These are phyloP conservation scores for Drosophila nigricruria DNA, from an alignment of 2,888 invertebrate species.

Conservation along the genomic window DNA sequence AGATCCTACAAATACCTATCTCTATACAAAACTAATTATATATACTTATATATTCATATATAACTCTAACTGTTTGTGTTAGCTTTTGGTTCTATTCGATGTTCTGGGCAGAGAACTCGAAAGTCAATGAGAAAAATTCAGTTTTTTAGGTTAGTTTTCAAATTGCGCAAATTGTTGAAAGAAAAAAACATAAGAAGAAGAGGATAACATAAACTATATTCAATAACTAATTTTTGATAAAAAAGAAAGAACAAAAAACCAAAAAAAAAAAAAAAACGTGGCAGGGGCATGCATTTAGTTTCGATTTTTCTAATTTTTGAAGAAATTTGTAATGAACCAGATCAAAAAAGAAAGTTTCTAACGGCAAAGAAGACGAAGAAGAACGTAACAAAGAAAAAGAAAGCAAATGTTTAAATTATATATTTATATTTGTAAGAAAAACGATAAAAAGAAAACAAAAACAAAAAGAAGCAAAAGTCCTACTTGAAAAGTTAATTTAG, in stretches of 20 bases:
- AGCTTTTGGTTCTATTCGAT: slow-evolving; percentile 14
- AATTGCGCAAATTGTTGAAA: slow-evolving; percentile 75
- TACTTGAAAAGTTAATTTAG: slow-evolving; percentile 65
- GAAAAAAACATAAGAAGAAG: slow-evolving; percentile 30
- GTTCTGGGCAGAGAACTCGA: slow-evolving; percentile 37
- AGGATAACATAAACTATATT: slow-evolving; percentile 36
- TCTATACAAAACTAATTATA: slow-evolving; percentile 16
- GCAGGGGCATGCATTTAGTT: slow-evolving; percentile 65
- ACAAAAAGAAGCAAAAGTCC: slow-evolving; percentile 44
- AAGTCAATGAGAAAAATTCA: slow-evolving; percentile 17
- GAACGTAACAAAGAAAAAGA: slow-evolving; percentile 38
- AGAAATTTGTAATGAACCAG: slow-evolving; percentile 24
- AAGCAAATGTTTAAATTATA: slow-evolving; percentile 68
- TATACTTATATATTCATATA: background rate
- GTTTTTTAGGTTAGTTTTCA: slow-evolving; percentile 46
- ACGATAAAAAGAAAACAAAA: slow-evolving; percentile 8
- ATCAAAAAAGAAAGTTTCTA: slow-evolving; percentile 56
- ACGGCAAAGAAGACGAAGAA: slow-evolving; percentile 26
- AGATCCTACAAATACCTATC: slow-evolving; percentile 34
- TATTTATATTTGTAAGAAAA: slow-evolving; percentile 70
- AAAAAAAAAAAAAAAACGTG: slow-evolving; percentile 25
- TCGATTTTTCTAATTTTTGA: slow-evolving; percentile 37
- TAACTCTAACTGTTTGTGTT: slow-evolving; percentile 16
- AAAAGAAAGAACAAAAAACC: background rate
- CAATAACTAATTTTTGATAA: slow-evolving; percentile 47